These are phyloP conservation scores for Pygocentrus nattereri DNA, from an alignment of 2,797 vertebrate species.

Conservation along the genomic window DNA sequence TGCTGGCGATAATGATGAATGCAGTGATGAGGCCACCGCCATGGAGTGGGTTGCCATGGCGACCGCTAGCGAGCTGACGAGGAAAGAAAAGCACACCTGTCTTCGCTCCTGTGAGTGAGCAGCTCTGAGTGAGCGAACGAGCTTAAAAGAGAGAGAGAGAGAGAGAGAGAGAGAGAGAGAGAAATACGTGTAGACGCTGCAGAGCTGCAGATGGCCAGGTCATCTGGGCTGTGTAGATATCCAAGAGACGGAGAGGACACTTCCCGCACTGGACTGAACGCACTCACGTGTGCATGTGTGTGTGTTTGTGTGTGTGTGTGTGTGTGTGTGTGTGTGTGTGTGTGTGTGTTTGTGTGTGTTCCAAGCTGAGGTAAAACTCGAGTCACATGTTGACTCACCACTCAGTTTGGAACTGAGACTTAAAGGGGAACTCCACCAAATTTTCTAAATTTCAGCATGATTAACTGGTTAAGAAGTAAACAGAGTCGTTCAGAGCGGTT, in stretches of 20 bases:
- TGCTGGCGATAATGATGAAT: constrained; percentile 13
- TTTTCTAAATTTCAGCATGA: too few species aligned
- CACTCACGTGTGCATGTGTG: not conserved
- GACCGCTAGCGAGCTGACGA: constrained; percentile 51
- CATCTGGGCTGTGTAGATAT: constrained; percentile 53
- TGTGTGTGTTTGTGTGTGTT: not conserved
- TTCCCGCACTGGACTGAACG: constrained; percentile 10
- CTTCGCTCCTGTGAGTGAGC: constrained; percentile 45
- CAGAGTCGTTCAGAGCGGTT: too few species aligned
- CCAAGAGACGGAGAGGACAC: constrained; percentile 45
- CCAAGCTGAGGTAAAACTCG: too few species aligned
- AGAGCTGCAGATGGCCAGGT: constrained; percentile 51
- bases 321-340: constrained; percentile 12
- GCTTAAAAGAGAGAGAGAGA: not conserved
- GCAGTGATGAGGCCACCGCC: constrained; percentile 28
- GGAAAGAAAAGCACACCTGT: constrained; percentile 50
- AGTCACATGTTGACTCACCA: too few species aligned
- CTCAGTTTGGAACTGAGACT: too few species aligned
- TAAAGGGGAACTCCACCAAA: too few species aligned
- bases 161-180: not conserved
- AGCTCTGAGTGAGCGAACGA: not conserved
- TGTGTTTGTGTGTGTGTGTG: constrained; percentile 9
- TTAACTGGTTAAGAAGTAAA: too few species aligned
- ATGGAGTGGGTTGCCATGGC: constrained; percentile 53
- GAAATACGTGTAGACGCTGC: constrained; percentile 36